Base-by-base conservation (phyloP, 2,113 vertebrate species). In the Ptilorrhoa leucosticta region DNA sequence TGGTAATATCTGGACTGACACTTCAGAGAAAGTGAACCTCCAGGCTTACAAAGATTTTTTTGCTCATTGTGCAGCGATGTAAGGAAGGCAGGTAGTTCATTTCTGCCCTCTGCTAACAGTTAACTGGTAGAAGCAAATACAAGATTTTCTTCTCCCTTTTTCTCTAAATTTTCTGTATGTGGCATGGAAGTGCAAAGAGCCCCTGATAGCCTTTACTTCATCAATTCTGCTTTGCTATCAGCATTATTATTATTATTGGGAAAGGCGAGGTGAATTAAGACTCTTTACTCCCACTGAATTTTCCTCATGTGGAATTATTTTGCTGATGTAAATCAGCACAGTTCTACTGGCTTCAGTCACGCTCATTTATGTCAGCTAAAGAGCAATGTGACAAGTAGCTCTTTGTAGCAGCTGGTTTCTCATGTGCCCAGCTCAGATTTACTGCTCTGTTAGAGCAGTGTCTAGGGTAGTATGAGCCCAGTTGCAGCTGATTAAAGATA, bases 331-430 rank as follows among this genome's bases (percentile, higher is more conserved):
- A 92, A 95, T 92, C 83, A 87, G 68, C 0, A 0, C 65, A 56
- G 13, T 81, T 87, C 69, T 89, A 1, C 22, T 90, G 76, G 56
- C 56, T 78, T 81, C 37, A 30, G 31, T 53, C 2, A 0, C n/a
- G 28, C 82, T 92, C 51, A 27, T 86, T 94, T 81, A 40, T 73
- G 71, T 75, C 85, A 81, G 44, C n/a, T 75, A 37, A 87, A 85
- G 72, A 94, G 45, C 79, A 90, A 9, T 15, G 18, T 63, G 76
- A 75, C 68, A 84, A 88, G 72, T 48, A 51, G 63, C 10, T 94
- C 86, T 96, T 78, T 63, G 51, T 70, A 84, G 80, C 72, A 93
- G 44, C 83, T 92, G 77, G 53, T 27, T 92, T 90, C 80, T 92
- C 56, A 15, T 3, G 1, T 50, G 60, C 69, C 65, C 61, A 57